Conservation (phyloP, 2,797 vertebrate species). For the Cyclura pinguis region DNA sequence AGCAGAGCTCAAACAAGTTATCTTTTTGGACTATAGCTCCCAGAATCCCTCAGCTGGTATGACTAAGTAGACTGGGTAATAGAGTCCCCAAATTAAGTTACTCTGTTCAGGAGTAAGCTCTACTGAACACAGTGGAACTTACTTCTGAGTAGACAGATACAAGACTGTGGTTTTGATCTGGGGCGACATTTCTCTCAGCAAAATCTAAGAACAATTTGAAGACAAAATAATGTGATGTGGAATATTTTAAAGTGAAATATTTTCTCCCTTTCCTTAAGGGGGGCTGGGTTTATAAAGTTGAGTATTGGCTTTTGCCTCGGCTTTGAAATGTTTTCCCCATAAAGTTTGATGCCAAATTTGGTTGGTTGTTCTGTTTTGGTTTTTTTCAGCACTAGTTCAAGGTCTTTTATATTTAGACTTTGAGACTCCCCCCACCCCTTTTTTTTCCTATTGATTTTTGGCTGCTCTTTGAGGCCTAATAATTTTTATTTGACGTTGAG, state of each 20-base stretch:
- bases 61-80: too few species aligned
- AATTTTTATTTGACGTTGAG: not conserved
- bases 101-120: too few species aligned
- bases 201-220: not conserved
- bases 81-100: too few species aligned
- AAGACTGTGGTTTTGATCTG: not conserved
- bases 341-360: not conserved
- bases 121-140: too few species aligned
- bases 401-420: too few species aligned
- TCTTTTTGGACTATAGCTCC: too few species aligned
- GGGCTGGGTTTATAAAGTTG: not conserved
- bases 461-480: not conserved
- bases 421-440: not conserved
- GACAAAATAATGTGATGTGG: not conserved
- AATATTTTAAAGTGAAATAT: not conserved
- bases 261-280: not conserved
- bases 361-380: not conserved
- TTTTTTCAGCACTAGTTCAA: not conserved
- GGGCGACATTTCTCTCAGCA: not conserved
- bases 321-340: not conserved
- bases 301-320: not conserved
- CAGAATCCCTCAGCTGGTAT: too few species aligned
- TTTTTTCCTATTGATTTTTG: not conserved
- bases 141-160: too few species aligned
- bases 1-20: too few species aligned